phyloP scores from a whole-genome alignment of 2,888 invertebrate genomes.

The Labia minor region DNA sequence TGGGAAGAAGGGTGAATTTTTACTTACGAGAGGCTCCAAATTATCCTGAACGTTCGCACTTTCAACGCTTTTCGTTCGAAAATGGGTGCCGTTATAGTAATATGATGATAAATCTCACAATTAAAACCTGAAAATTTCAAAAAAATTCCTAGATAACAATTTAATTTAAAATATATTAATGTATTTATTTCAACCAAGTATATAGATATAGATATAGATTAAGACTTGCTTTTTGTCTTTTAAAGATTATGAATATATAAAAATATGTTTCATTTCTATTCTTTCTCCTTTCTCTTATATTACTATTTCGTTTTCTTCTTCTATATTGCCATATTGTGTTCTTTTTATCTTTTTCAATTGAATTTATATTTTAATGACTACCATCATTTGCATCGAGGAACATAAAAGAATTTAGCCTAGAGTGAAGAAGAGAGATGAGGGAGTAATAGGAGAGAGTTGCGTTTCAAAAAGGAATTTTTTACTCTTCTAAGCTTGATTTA shows the following conservation, averaged over 20 bases:
- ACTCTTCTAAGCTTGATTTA: neutral
- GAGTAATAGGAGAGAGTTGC: no score
- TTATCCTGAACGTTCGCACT: no score
- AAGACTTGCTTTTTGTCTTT: neutral
- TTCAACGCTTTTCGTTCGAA: no score
- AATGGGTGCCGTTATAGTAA: no score
- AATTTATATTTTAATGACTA: conserved; percentile 15
- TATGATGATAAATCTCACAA: no score
- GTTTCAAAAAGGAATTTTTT: neutral
- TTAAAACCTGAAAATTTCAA: no score
- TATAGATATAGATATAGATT: neutral
- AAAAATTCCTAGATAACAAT: no score
- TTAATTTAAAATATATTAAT: no score
- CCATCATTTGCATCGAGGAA: neutral
- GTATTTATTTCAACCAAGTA: no score
- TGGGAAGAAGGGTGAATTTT: no score
- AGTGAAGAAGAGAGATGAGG: no score
- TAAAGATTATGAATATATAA: conserved; percentile 18
- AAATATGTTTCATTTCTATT: conserved; percentile 9
- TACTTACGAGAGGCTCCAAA: no score
- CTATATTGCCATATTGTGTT: neutral
- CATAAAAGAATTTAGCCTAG: neutral
- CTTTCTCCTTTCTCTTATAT: conserved; percentile 15
- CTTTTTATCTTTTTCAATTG: conserved; percentile 21
- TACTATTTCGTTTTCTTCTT: neutral